Percentiles rank a stretch among this genome's conserved stretches.
Evolutionary conservation across 2,113 vertebrate genomes (phyloP).

Genomic region (Empidonax traillii): DNA sequence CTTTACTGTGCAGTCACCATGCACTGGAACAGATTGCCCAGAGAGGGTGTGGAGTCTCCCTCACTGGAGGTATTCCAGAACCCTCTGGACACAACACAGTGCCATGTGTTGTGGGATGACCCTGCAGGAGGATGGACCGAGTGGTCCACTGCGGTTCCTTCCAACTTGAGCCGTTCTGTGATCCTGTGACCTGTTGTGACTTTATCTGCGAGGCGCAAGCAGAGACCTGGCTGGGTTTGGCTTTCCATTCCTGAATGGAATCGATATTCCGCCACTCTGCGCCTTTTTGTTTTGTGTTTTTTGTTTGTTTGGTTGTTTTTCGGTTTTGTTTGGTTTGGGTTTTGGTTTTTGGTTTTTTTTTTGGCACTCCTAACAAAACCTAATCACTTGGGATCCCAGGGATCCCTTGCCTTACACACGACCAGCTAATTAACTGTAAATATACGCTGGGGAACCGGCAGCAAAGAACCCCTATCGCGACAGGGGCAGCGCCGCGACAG

Average conservation of each 20-base stretch:
- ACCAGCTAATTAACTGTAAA: accelerated
- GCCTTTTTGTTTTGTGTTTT: neutral
- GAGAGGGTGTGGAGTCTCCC: neutral
- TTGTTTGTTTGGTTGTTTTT: too few relatives aligned
- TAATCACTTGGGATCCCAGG: accelerated
- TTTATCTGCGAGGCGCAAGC: neutral
- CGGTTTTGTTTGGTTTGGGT: too few relatives aligned
- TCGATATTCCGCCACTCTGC: neutral
- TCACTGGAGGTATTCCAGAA: neutral
- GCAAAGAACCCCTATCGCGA: accelerated
- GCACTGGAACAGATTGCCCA: neutral
- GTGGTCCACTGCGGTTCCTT: neutral
- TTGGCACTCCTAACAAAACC: too few relatives aligned
- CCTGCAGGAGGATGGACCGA: neutral
- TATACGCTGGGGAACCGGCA: accelerated
- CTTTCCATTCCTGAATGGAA: neutral
- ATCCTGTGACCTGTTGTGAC: neutral
- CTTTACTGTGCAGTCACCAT: neutral
- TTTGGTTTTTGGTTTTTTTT: too few relatives aligned
- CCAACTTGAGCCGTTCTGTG: neutral
- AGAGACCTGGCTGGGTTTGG: neutral
- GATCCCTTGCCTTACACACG: accelerated
- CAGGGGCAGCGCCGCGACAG: neutral
- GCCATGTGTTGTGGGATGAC: neutral
- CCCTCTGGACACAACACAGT: too few relatives aligned